Conservation (phyloP, 2,113 vertebrate species). For the Panurus biarmicus region DNA sequence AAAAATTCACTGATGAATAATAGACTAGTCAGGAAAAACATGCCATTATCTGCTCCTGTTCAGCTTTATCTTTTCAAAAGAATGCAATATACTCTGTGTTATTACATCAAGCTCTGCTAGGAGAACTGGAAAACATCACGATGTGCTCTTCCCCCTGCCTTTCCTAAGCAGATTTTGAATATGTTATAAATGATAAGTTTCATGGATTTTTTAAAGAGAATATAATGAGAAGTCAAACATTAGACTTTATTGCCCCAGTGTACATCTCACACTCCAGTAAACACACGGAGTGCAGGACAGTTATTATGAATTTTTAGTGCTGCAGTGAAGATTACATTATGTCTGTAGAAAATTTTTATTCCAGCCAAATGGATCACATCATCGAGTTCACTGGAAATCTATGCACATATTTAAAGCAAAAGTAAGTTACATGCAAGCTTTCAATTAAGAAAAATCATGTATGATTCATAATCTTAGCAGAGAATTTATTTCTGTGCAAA, state of each 20-base stretch:
- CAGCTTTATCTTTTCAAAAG: conserved; percentile 42
- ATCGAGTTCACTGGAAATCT: conserved; percentile 24
- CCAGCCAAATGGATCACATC: conserved; percentile 37
- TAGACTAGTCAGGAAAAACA: conserved; percentile 50
- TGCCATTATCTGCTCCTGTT: conserved; percentile 48
- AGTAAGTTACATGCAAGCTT: neutral
- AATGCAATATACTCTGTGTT: conserved; percentile 26
- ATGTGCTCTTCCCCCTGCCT: neutral
- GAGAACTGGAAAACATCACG: conserved; percentile 42
- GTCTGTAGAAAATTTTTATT: conserved; percentile 29
- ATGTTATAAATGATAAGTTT: conserved; percentile 6
- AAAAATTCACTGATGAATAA: conserved; percentile 60
- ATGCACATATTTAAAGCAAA: neutral
- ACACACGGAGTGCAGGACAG: conserved; percentile 19
- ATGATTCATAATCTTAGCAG: neutral
- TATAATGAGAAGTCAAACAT: conserved; percentile 32
- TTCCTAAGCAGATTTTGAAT: conserved; percentile 19
- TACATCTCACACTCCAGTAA: conserved; percentile 21
- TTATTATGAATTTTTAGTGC: conserved; percentile 19
- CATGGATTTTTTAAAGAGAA: neutral
- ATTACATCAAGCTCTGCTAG: neutral
- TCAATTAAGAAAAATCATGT: conserved; percentile 17
- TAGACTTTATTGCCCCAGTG: neutral
- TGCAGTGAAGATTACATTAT: conserved; percentile 25
- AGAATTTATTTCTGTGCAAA: neutral